Evolutionary conservation across 2,797 vertebrate species (phyloP).

Genomic region (Gastrophryne carolinensis): DNA sequence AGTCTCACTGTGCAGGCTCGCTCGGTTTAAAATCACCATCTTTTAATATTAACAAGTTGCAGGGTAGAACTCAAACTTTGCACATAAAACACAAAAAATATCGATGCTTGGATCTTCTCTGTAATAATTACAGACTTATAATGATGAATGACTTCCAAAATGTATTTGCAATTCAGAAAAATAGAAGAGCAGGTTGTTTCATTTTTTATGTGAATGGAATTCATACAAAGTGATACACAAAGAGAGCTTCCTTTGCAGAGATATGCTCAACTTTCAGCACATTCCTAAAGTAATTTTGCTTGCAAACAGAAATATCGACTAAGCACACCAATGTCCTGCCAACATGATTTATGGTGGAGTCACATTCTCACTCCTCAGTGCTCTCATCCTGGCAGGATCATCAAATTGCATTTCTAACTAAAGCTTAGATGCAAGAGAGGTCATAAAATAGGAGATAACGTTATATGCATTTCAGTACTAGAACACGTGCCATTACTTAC

Average conservation of each 20-base stretch:
- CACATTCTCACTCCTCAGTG: slow-evolving; percentile 13
- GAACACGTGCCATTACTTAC: neutral
- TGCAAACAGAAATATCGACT: slow-evolving; percentile 50
- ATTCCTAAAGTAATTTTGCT: slow-evolving; percentile 43
- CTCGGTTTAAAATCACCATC: too few species aligned
- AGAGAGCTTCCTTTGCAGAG: slow-evolving; percentile 32
- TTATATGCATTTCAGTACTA: neutral
- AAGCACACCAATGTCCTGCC: slow-evolving; percentile 30
- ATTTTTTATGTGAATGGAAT: slow-evolving; percentile 39
- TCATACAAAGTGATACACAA: slow-evolving; percentile 24
- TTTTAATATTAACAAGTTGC: too few species aligned
- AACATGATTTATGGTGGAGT: slow-evolving; percentile 35
- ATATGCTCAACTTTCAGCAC: slow-evolving; percentile 41
- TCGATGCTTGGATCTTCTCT: too few species aligned
- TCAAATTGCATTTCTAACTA: slow-evolving; percentile 40
- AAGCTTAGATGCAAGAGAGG: slow-evolving; percentile 16
- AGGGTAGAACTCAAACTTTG: too few species aligned
- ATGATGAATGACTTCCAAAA: slow-evolving; percentile 25
- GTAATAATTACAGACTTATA: neutral
- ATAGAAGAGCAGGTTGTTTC: slow-evolving; percentile 6
- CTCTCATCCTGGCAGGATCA: slow-evolving; percentile 14
- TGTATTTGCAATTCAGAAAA: slow-evolving; percentile 18
- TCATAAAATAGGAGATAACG: slow-evolving; percentile 22
- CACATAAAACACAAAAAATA: too few species aligned
- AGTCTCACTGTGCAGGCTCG: too few species aligned